Base-by-base conservation (phyloP, 2,888 invertebrate genomes). In the Limnephilus marmoratus region DNA sequence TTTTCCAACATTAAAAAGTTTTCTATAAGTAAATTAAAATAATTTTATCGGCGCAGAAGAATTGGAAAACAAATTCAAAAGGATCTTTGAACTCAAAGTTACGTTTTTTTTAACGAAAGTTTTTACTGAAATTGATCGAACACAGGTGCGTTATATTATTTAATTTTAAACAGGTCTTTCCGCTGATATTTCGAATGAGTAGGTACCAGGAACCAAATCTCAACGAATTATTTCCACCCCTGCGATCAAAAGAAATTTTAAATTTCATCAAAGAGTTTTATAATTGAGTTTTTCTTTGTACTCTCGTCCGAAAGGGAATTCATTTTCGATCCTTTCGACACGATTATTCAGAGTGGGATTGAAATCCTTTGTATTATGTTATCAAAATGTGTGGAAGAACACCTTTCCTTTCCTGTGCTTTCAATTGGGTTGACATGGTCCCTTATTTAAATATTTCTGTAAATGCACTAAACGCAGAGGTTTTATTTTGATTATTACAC, bases 201-300 rank as follows among this genome's bases (percentile, higher is more conserved):
- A 34, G 83, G 83, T 41, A 83, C 83, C 37, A 34, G 83, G 37
- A 24, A 37, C 37, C 83, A 83, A 37, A 83, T 83, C n/a, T 83
- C 34, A 83, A 37, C 18, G 37, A 83, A 83, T 83, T 83, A 83
- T 83, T 83, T 83, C 83, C 34, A 41, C 83, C 41, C 83, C 37
- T 11, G 37, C 18, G 83, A 83, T 83, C 83, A 83, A 37, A 68
- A 83, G 83, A 83, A 83, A 37, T 83, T 83, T 37, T 3, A 37
- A 83, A 34, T 41, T 24, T 34, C 37, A 83, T 83, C 83, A 83
- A n/a, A 83, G 83, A 83, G 37, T 83, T 83, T 83, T 34, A 37
- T 83, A 83, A 83, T 83, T 83, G 37, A 83, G 37, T 83, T 83
- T 83, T 34, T 37, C 37, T 37, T 83, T 34, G 83, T 68, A n/a